Evolutionary conservation across 2,113 vertebrate genomes (phyloP).

Genomic region (Petaurus breviceps): DNA sequence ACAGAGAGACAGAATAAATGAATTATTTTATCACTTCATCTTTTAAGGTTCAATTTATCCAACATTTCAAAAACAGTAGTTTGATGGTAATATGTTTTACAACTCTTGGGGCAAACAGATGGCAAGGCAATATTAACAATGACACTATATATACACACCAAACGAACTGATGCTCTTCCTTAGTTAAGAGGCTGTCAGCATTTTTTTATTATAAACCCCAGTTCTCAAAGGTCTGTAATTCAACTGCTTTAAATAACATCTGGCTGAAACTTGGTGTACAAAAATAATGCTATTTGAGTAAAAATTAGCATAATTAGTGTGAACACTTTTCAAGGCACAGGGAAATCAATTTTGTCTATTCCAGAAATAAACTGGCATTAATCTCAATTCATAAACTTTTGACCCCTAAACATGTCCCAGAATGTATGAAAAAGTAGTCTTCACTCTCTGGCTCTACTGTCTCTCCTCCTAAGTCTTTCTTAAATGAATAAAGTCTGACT

Average conservation of each 20-base stretch:
- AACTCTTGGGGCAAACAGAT: slow-evolving; percentile 79
- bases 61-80: slow-evolving; percentile 65
- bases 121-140: slow-evolving; percentile 77
- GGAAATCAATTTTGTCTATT: slow-evolving; percentile 62
- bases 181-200: slow-evolving; percentile 80
- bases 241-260: slow-evolving; percentile 78
- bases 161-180: slow-evolving; percentile 78
- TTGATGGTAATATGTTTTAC: slow-evolving; percentile 70
- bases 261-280: slow-evolving; percentile 75
- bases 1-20: slow-evolving; percentile 15
- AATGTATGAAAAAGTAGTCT: neutral
- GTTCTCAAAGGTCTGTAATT: slow-evolving; percentile 79
- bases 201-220: slow-evolving; percentile 77
- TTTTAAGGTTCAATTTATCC: slow-evolving; percentile 70
- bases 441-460: neutral
- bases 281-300: slow-evolving; percentile 77
- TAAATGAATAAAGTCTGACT: neutral
- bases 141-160: slow-evolving; percentile 67
- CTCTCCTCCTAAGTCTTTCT: neutral
- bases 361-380: slow-evolving; percentile 53
- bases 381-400: slow-evolving; percentile 35
- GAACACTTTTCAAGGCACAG: slow-evolving; percentile 76
- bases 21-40: slow-evolving; percentile 72
- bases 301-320: slow-evolving; percentile 77
- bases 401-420: neutral